Conservation (phyloP, 92 coral and sea anemone species). For the Palythoa grandis region DNA sequence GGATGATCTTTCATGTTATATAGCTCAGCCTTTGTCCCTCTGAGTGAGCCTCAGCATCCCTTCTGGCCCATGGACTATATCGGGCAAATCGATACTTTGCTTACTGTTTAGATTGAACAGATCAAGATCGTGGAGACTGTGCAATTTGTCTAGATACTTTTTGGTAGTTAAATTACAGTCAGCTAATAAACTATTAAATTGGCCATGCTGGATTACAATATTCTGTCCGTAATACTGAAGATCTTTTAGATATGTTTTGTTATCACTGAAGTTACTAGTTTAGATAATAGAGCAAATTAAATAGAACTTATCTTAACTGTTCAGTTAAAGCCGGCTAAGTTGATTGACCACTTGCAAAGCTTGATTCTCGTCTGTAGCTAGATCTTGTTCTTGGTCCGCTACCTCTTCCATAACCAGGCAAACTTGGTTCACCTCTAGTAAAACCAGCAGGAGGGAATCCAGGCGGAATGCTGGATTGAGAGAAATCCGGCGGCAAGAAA, state of each 20-base stretch:
- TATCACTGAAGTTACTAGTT: slow-evolving; percentile 3
- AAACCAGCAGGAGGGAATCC: background rate
- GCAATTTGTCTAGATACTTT: no score
- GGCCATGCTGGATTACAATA: slow-evolving; percentile 19
- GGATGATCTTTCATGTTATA: no score
- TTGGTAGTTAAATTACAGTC: no score
- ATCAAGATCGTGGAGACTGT: no score
- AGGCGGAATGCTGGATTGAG: slow-evolving; percentile 6
- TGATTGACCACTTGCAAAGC: slow-evolving; percentile 2
- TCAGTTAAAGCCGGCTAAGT: slow-evolving; percentile 1
- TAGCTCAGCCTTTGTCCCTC: no score
- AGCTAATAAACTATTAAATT: background rate
- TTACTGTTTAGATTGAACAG: no score
- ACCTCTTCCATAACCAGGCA: slow-evolving; percentile 11
- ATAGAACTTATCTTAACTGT: slow-evolving; percentile 10
- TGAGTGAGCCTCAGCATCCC: no score
- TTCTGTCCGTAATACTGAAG: slow-evolving; percentile 8
- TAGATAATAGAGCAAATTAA: background rate
- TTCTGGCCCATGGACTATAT: no score
- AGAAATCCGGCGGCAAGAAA: background rate
- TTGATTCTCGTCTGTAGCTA: slow-evolving; percentile 25
- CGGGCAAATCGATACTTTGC: no score
- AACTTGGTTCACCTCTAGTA: background rate
- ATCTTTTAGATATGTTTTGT: slow-evolving; percentile 9
- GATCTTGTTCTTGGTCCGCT: slow-evolving; percentile 25